phyloP scores from a whole-genome alignment of 2,113 vertebrate genomes.

The Epinephelus moara region DNA sequence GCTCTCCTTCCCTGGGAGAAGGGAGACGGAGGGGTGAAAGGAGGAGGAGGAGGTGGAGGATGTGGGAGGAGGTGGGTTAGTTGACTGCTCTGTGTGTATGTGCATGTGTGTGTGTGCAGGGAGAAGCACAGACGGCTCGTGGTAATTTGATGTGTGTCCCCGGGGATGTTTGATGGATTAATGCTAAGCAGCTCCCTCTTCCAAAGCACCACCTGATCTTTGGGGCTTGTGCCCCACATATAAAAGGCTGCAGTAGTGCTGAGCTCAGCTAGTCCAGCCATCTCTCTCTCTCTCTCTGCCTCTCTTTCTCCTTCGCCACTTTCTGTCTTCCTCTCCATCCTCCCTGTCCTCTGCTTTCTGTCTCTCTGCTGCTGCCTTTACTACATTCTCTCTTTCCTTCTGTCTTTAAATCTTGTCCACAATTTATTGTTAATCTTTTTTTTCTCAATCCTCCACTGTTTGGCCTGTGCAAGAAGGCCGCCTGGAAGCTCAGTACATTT shows the following conservation, averaged over 20 bases:
- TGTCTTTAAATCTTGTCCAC: conserved; percentile 22
- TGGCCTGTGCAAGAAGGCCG: conserved; percentile 38
- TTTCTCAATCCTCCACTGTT: neutral
- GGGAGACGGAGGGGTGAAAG: conserved; percentile 37
- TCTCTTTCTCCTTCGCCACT: conserved; percentile 48
- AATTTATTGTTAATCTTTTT: neutral
- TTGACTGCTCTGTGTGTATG: conserved; percentile 37
- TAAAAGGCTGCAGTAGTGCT: conserved; percentile 79
- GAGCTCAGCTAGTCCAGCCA: conserved; percentile 76
- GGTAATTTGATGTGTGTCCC: conserved; percentile 82
- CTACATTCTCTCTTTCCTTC: conserved; percentile 20
- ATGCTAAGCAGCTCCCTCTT: conserved; percentile 78
- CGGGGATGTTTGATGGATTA: conserved; percentile 83
- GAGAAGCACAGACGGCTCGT: conserved; percentile 76
- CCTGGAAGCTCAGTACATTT: conserved; percentile 15
- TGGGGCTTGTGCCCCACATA: conserved; percentile 73
- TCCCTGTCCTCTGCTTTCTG: conserved; percentile 43
- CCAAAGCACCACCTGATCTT: conserved; percentile 81
- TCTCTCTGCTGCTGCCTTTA: conserved; percentile 30
- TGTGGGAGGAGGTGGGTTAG: conserved; percentile 40
- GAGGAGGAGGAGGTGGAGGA: conserved; percentile 59
- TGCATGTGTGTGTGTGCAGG: conserved; percentile 14
- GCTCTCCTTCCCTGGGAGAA: conserved; percentile 53
- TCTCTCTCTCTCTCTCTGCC: conserved; percentile 36
- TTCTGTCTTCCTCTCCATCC: conserved; percentile 54